Base-by-base conservation (phyloP, 2,797 vertebrate species). In the Zenarchopterus dispar region DNA sequence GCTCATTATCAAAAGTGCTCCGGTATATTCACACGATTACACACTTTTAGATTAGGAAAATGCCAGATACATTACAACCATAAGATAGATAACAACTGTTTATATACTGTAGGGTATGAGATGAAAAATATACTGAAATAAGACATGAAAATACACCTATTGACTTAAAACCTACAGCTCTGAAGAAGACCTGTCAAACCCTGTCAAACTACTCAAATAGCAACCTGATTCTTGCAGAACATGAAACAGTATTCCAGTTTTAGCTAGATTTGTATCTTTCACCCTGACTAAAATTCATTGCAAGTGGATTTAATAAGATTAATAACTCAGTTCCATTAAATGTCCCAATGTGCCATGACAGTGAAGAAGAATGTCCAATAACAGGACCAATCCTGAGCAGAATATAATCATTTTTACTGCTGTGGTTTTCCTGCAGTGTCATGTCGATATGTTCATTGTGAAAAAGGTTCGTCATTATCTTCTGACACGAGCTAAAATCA, bases 1-100 rank as follows among this genome's bases (percentile, higher is more conserved):
- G 70, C 45, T 59, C 33, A 36, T 71, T 79, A 75, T 82, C 62
- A 53, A 50, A 46, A n/a, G 28, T 17, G 31, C 26, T 19, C 28
- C 31, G 43, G 52, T 43, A 45, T 67, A 61, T 56, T 76, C 16
- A 52, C 21, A 59, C 63, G 64, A 73, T 81, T 70, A 45, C 46
- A 63, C 56, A 46, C 26, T 48, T 65, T 63, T 24, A 63, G 31
- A 66, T 57, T 61, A n/a, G 47, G 50, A 39, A 52, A 68, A 56
- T 24, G 21, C 16, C 22, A 19, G 5, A 61, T 59, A 50, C 4
- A 45, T 39, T 52, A 8, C 16, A 55, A 10, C 23, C 9, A 26
- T 45, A 31, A 16, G 33, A 13, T 17, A 48, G 24, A 33, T 8
- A 46, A 9, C 0, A 8, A 36, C n/a, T 61, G 51, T 73, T 61